Conservation (phyloP, 2,113 vertebrate genomes). For the Saccopteryx leptura region DNA sequence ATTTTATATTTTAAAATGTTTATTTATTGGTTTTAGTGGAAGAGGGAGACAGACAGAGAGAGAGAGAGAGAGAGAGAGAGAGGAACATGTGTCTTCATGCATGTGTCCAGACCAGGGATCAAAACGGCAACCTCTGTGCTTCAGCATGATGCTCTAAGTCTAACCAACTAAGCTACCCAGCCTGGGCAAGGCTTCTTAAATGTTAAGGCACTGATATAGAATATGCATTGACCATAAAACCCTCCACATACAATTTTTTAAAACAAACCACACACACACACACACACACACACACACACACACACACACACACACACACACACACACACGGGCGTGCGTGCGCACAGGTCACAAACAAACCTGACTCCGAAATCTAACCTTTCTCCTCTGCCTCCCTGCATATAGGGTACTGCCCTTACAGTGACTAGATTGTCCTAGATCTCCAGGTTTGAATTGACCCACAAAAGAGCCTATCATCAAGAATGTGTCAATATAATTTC, state of each 20-base stretch:
- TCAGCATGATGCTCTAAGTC: too few relatives aligned
- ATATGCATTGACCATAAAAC: constrained; percentile 84
- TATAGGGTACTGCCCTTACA: constrained; percentile 60
- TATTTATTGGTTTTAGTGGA: too few relatives aligned
- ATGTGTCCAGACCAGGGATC: too few relatives aligned
- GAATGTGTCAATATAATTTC: constrained; percentile 82
- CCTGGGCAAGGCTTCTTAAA: too few relatives aligned
- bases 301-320: neutral
- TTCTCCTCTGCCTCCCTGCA: constrained; percentile 59
- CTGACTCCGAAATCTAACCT: constrained; percentile 70
- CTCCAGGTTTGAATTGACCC: constrained; percentile 64
- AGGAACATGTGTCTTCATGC: too few relatives aligned
- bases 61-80: too few relatives aligned
- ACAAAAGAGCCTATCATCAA: constrained; percentile 76
- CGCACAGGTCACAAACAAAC: neutral
- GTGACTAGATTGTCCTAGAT: neutral
- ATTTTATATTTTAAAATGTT: constrained; percentile 84
- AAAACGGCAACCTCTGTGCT: too few relatives aligned
- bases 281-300: neutral
- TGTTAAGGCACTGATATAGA: constrained; percentile 87
- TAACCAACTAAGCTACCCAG: too few relatives aligned
- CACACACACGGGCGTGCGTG: neutral
- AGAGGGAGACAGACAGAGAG: too few relatives aligned
- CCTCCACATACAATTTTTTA: constrained; percentile 80
- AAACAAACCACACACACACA: constrained; percentile 50